These are phyloP conservation scores for Mastomys natalensis DNA, from an alignment of 2,113 vertebrate species.

Conservation along the genomic window DNA sequence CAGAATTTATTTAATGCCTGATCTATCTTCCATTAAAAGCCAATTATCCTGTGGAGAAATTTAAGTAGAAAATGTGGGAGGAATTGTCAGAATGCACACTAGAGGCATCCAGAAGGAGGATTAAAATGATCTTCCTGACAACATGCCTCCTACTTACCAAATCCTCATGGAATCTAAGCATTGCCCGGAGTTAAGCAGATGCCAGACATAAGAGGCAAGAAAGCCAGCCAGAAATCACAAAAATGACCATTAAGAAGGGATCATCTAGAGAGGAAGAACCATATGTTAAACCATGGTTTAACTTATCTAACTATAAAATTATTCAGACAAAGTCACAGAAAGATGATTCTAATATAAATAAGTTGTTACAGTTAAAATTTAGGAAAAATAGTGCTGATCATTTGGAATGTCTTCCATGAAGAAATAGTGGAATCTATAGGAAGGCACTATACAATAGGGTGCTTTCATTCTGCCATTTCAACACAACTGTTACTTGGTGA, in stretches of 20 bases:
- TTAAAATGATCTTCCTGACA: constrained; percentile 22
- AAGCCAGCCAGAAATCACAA: background rate
- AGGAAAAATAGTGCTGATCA: background rate
- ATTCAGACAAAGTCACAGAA: background rate
- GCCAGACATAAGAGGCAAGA: constrained; percentile 15
- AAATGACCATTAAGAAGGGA: background rate
- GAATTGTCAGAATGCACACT: constrained; percentile 53
- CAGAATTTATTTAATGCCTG: constrained; percentile 51
- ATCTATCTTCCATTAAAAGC: constrained; percentile 69
- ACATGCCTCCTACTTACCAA: constrained; percentile 57
- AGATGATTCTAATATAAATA: background rate
- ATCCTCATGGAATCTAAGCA: constrained; percentile 57
- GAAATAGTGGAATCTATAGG: background rate
- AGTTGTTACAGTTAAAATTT: constrained; percentile 1
- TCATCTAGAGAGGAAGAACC: background rate
- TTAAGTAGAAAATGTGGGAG: constrained; percentile 54
- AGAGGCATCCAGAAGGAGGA: constrained; percentile 46
- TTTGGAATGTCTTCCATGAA: background rate
- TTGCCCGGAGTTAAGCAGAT: constrained; percentile 32
- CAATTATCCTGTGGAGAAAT: constrained; percentile 70
- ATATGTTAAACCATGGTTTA: background rate
- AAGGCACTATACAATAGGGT: background rate
- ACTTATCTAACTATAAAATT: constrained; percentile 19
- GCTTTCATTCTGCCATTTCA: background rate
- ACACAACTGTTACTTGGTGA: background rate